Conservation (phyloP, 92 coral and sea anemone species). For the Zoanthus sociatus region DNA sequence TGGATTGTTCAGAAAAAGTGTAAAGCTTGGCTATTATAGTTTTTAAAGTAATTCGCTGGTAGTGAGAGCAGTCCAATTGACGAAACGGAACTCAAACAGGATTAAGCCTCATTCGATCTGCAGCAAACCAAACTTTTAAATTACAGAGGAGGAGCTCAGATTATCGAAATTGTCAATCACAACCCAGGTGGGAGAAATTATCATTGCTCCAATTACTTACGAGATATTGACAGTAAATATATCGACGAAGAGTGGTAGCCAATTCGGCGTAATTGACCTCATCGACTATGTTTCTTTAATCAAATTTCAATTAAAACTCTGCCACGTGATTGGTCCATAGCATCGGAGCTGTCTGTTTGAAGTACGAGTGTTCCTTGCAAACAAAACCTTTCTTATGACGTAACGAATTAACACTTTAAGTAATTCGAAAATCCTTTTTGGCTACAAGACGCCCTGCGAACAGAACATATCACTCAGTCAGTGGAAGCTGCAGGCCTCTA, state of each 20-base stretch:
- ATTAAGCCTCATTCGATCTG: conserved; percentile 64
- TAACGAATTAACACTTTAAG: conserved; percentile 97
- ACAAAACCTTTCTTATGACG: conserved; percentile 91
- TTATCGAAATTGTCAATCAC: conserved; percentile 71
- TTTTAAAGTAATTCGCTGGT: conserved; percentile 13
- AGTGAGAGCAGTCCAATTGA: conserved; percentile 43
- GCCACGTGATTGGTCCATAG: conserved; percentile 70
- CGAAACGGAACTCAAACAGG: conserved; percentile 74
- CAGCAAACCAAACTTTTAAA: conserved; percentile 83
- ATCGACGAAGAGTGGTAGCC: conserved; percentile 62
- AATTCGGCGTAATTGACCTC: conserved; percentile 76
- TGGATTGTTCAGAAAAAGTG: conserved; percentile 26
- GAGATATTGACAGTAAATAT: conserved; percentile 69
- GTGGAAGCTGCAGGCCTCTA: conserved; percentile 65
- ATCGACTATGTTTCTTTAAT: conserved; percentile 86
- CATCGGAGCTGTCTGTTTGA: conserved; percentile 76
- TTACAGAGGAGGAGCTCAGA: conserved; percentile 85
- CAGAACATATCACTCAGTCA: conserved; percentile 83
- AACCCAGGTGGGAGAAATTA: conserved; percentile 72
- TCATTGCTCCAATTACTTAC: conserved; percentile 70
- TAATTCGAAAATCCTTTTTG: conserved; percentile 99
- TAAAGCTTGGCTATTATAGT: conserved; percentile 28
- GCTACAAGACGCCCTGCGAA: conserved; percentile 92
- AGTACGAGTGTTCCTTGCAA: conserved; percentile 71
- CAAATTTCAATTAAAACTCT: conserved; percentile 80